Base-by-base conservation (phyloP, 1,140 invertebrate species). In the Orius insidiosus region DNA sequence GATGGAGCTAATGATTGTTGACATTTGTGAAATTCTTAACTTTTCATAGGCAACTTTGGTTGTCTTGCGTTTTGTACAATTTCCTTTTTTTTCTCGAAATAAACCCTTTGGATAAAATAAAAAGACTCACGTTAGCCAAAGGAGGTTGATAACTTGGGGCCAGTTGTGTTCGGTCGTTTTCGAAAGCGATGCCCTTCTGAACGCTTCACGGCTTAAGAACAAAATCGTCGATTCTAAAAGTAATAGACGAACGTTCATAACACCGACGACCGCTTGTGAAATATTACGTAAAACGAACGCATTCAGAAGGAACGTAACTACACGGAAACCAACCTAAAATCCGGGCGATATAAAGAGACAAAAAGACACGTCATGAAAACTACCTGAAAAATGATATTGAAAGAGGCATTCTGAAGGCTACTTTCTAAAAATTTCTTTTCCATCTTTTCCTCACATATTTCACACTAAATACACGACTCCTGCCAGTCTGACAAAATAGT, bases 181-280 rank as follows among this genome's bases (percentile, higher is more conserved):
- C 14, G 84, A 85, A 15, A 94, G 65, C 61, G 86, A 88, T 4
- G 90, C 89, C 60, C 86, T 75, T 54, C 87, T 72, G 62, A 96
- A 86, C 46, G 90, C 86, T 67, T 97, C 93, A 53, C 84, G 70
- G 31, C 86, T 87, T 43, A 97, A 62, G 63, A 95, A 94, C 47
- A 95, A 63, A 50, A 93, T 78, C 48, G 92, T 94, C 41, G 88
- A 89, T 63, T 96, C 92, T 33, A 97, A 66, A 10, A 98, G 64
- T 11, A 89, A 65, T 14, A 97, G 66, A 55, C 93, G 74, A 5
- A 97, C 90, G 70, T 95, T 94, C 70, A 95, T 93, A 50, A 96
- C 83, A 48, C 90, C 93, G 42, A 97, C 68, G 19, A 92, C 74
- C 58, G 87, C 85, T 63, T 83, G 80, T 11, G 82, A 81, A n/a